Base-by-base conservation (phyloP, 2,888 invertebrate genomes). In the Palloptera scutellata region DNA sequence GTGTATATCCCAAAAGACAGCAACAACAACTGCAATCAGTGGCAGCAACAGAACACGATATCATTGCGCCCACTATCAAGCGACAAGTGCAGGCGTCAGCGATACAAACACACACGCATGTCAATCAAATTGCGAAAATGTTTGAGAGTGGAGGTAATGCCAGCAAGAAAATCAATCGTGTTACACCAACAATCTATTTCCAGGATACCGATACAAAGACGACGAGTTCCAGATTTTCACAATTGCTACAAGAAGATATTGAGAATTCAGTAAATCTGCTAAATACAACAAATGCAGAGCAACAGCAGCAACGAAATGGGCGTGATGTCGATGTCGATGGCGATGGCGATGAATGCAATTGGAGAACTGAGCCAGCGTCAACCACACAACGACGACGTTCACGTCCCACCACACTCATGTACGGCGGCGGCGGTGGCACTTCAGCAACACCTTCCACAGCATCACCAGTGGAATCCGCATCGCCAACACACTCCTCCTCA, bases 61-160 rank as follows among this genome's bases (percentile, higher is more conserved):
- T 74, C 76, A 63, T 6, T 30, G 55, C 71, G n/a, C 72, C 70
- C 53, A 68, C 72, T 40, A 66, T 73, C 11, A 77, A 76, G 60
- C 72, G 75, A 1, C 77, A 78, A 12, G 72, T 75, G 9, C 63
- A 64, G 10, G 59, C 55, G 9, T 69, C 73, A 11, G 63, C 70
- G 30, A 72, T 72, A 59, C 71, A 75, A 52, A 75, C 74, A 1
- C 76, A 77, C 52, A 82, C 77, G 54, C 77, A 83, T 72, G 84
- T 84, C 41, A 83, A 81, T 66, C 81, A 84, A 72, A 84, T 84
- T 5, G 84, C 84, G 12, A 77, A 81, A 67, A 82, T 82, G 83
- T 84, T 84, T 64, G 84, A 84, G 70, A 76, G 78, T 66, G 82
- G 82, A 61, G 74, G 59, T 17, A 74, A 70, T 11, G 41, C 59